Evolutionary conservation across 2,113 vertebrate genomes (phyloP).

Genomic region (Felis chaus): DNA sequence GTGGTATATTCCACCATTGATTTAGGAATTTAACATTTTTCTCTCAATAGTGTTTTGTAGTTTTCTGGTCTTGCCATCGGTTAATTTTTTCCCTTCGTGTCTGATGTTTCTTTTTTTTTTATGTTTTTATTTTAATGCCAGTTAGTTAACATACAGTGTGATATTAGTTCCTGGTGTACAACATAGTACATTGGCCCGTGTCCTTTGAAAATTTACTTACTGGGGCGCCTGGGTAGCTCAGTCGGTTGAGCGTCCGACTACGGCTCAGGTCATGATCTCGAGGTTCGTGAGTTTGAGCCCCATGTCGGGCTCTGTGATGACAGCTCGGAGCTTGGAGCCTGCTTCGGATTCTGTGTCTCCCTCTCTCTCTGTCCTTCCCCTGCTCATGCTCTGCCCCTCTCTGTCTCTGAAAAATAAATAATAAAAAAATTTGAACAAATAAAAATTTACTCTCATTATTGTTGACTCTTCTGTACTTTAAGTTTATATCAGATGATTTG

Average conservation of each 20-base stretch:
- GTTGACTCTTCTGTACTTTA: background rate
- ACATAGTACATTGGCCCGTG: background rate
- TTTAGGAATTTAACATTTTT: background rate
- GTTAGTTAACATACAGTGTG: background rate
- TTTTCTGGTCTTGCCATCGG: background rate
- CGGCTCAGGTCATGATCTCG: too few species aligned
- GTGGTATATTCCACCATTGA: background rate
- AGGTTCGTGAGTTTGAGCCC: too few species aligned
- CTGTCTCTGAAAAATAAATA: too few species aligned
- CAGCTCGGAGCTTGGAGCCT: too few species aligned
- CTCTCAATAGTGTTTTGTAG: background rate
- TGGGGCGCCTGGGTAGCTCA: too few species aligned
- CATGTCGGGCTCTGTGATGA: too few species aligned
- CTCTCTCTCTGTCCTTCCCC: too few species aligned
- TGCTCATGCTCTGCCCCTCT: too few species aligned
- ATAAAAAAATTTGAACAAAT: too few species aligned
- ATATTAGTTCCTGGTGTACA: background rate
- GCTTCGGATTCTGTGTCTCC: too few species aligned
- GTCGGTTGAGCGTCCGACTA: too few species aligned
- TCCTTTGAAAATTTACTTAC: background rate
- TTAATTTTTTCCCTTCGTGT: background rate
- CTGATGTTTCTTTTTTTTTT: background rate
- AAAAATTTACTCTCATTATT: background rate
- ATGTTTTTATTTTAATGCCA: background rate
- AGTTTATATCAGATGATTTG: background rate